Evolutionary conservation across 2,797 vertebrate species (phyloP), one percentile per base, ranked within the genome.

Genomic region (Tadarida brasiliensis): DNA sequence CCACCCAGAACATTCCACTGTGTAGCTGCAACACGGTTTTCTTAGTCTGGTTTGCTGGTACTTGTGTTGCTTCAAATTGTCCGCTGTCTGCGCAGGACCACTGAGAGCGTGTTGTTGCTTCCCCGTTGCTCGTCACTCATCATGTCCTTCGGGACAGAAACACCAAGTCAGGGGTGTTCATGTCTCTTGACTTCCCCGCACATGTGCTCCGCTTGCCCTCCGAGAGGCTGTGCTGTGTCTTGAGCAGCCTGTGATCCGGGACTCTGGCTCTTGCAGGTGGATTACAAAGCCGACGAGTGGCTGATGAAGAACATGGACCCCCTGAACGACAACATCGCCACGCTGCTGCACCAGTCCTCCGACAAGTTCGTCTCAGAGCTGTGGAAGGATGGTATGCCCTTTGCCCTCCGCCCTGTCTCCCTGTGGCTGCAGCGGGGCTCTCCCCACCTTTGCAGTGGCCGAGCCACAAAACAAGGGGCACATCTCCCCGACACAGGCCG

Each of bases 251-350:
- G 11, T 76, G 68, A 93, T 28, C 3, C 0, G 0, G 16, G 51
- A 16, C 59, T 10, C 47, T 5, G 44, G 11, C 28, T 95, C 96
- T 26, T 92, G 44, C 98, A 99, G 99, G 99, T 99, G 98, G 99
- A 99, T 96, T 99, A 99, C 98, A 99, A 99, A 97, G 99, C 99
- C 0, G 99, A 99, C 0, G 99, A 99, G 97, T 99, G 99, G 99
- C 98, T 99, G 98, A 99, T 99, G 99, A 99, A 99, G 98, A 99
- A 99, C 98, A 99, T 99, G 99, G 99, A 99, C 97, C 99, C 99
- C 0, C 98, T 99, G 98, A 99, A 99, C 0, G 99, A 99, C 97
- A 99, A 99, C 65, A 99, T 99, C 14, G 99, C 99, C 51, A 98
- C 99, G 0, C 98, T 99, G 87, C 99, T 99, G 91, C 99, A 99